Evolutionary conservation across 2,797 vertebrate genomes (phyloP), one percentile per base, ranked within the genome.

Genomic region (Tokudaia tokunoshimensis): DNA sequence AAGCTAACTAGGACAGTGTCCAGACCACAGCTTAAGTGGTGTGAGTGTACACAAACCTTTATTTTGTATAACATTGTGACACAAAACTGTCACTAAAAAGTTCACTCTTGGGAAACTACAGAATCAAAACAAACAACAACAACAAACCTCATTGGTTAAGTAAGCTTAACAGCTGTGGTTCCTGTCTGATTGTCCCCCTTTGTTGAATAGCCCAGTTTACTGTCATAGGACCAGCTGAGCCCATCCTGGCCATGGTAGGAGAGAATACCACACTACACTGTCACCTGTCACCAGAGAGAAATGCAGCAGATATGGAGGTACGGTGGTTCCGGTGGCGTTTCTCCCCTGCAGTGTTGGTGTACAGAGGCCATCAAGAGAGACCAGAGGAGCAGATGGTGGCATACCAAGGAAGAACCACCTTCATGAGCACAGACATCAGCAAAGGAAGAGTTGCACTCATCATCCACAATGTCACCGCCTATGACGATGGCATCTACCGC

Each of bases 321-420:
- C 90, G 97, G 0, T 98, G 97, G 97, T 92, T 97, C 85, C 96
- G 94, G 52, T 44, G 93, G 5, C 97, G 78, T 75, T 97, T 98
- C 91, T 96, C 96, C 8, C 90, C 67, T 0, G 93, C 96, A 0
- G 93, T 98, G 37, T 57, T 97, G 0, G 74, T 97, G 57, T 97
- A 97, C 59, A 91, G 89, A 89, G 92, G 63, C 2, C 13, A 86
- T 14, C 75, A 4, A 9, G 92, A 97, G 70, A 92, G 93, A 22
- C 2, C 41, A 0, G 96, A 98, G 20, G 95, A 97, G 65, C 97
- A 98, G 87, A 94, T 97, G 97, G 81, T 63, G 10, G 78, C 55
- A 0, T 97, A 97, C 78, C 88, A 1, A 12, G 97, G 97, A 67
- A 97, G 97, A 19, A 97, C 79, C 24, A 95, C 93, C 22, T 96